Evolutionary conservation across 2,888 invertebrate genomes (phyloP), one percentile per base, ranked within the genome.

Genomic region (Camptogramma bilineatum): DNA sequence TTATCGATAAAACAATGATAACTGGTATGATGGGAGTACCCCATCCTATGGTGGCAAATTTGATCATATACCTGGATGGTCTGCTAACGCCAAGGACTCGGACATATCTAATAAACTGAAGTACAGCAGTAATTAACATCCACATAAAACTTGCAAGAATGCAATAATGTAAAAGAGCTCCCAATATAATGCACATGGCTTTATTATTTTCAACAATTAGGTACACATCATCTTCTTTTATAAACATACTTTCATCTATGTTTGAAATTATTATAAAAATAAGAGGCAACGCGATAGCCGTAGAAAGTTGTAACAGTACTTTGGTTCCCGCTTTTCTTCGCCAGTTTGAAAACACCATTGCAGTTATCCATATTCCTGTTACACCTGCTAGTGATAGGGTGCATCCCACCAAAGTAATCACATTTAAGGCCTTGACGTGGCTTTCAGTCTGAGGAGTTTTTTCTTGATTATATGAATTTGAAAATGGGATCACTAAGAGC

Each of bases 61-160:
- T 95, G 4, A 94, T 79, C 77, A 95, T 94, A 77, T 95, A 96
- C 67, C 94, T 88, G 0, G 94, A 90, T 5, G 95, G 94, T 44
- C 94, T 85, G 10, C 85, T 82, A 0, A 92, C 92, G 4, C 95
- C 95, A 53, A 96, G 87, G 0, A 96, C 95, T 64, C 94, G 93
- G 0, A 96, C 96, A 73, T 95, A 96, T 53, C 95, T 91, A 60
- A 95, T 93, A 79, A 95, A 96, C 80, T 96, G 96, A 61, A 96
- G 84, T 53, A 94, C 85, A 1, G 95, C 96, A 60, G 96, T 95
- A 60, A 96, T 94, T 19, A 96, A 82, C 96, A 96, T 96, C 96
- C 96, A 96, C 75, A 94, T 93, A 75, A 96, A 96, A 67, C 95
- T 94, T 1, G 95, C 94, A 51, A 96, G 83, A 39, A 96, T 94